phyloP scores from a whole-genome alignment of 2,888 invertebrate genomes.

The Thysanoteuthis rhombus region DNA sequence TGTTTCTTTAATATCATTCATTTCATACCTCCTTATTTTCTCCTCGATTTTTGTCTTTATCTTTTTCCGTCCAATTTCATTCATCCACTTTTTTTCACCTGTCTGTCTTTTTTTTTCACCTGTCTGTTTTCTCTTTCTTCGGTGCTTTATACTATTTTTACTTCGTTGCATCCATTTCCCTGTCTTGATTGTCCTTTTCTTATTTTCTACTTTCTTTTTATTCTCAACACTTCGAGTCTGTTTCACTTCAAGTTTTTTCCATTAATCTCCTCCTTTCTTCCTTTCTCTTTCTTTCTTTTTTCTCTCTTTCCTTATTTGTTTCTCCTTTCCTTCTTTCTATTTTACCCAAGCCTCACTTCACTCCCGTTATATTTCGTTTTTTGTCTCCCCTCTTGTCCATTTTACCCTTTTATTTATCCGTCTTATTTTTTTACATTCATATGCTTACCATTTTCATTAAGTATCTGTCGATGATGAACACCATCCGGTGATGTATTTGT shows the following conservation, averaged over 20 bases:
- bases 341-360: not conserved
- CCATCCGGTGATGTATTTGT: constrained; percentile 12
- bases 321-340: not conserved
- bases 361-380: not conserved
- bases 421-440: not conserved
- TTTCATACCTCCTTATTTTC: too few species aligned
- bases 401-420: not conserved
- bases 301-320: not conserved
- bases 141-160: too few species aligned
- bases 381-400: not conserved
- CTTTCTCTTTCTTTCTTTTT: not conserved
- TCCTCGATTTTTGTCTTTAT: not conserved
- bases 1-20: rapidly evolving
- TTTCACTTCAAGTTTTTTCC: not conserved
- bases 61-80: not conserved
- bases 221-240: not conserved
- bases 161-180: too few species aligned
- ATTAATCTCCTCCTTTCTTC: too few species aligned
- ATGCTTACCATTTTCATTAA: constrained; percentile 12
- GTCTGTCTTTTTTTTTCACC: not conserved
- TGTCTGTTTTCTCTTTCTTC: too few species aligned
- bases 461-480: constrained; percentile 12
- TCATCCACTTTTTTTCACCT: not conserved
- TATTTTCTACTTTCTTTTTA: not conserved
- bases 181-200: not conserved